Percentiles rank a stretch among this genome's conserved stretches.
Evolutionary conservation across 2,113 vertebrate genomes (phyloP).

Genomic region (Brienomyrus longianalis): DNA sequence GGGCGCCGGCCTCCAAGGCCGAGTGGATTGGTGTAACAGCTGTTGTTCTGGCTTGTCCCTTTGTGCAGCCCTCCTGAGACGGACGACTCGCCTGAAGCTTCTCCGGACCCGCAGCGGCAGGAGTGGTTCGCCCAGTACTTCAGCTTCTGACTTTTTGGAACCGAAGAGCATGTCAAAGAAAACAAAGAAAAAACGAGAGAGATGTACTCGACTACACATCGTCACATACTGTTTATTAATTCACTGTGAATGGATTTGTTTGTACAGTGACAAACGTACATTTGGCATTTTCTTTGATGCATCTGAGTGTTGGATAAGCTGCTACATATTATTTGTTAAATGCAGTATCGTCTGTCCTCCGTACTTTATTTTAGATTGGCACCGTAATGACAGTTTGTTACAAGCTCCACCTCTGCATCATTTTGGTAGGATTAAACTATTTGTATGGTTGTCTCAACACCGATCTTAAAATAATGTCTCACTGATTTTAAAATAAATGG

Average conservation of each 20-base stretch:
- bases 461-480: constrained; percentile 72
- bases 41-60: neutral
- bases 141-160: constrained; percentile 84
- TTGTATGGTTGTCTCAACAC: constrained; percentile 74
- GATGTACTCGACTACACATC: constrained; percentile 52
- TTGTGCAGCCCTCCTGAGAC: constrained; percentile 85
- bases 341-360: constrained; percentile 57
- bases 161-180: constrained; percentile 76
- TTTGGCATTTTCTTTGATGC: constrained; percentile 60
- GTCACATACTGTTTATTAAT: constrained; percentile 49
- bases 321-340: constrained; percentile 50
- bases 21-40: neutral
- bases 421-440: constrained; percentile 89
- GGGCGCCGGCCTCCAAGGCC: neutral
- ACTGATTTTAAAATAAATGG: constrained; percentile 73
- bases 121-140: constrained; percentile 98
- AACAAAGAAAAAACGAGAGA: constrained; percentile 24
- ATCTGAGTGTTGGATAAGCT: constrained; percentile 57
- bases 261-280: constrained; percentile 60
- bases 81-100: constrained; percentile 76
- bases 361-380: constrained; percentile 74
- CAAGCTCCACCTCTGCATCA: constrained; percentile 72
- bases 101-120: constrained; percentile 87
- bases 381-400: constrained; percentile 84
- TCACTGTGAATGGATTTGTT: constrained; percentile 60